Evolutionary conservation across 2,888 invertebrate genomes (phyloP).

Genomic region (Mechanitis messenoides): DNA sequence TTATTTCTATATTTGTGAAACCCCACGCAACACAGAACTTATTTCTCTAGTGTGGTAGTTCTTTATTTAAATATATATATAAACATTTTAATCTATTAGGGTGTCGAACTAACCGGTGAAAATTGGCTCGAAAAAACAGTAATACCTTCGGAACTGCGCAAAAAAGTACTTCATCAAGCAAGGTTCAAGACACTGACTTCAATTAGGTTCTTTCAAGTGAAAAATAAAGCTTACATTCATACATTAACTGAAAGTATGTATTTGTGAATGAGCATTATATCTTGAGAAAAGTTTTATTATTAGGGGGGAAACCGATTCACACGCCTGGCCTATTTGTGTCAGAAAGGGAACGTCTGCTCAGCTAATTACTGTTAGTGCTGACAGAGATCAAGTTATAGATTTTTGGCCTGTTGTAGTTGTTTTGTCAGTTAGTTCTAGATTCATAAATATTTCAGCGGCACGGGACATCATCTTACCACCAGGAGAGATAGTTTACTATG

Average conservation of each 20-base stretch:
- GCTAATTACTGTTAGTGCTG: slow-evolving; percentile 28
- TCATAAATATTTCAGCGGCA: slow-evolving; percentile 42
- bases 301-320: slow-evolving; percentile 30
- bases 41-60: too few relatives aligned
- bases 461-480: slow-evolving; percentile 69
- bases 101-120: slow-evolving; percentile 64
- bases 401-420: slow-evolving; percentile 12
- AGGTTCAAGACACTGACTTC: slow-evolving; percentile 66
- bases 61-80: not conserved
- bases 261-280: slow-evolving; percentile 24
- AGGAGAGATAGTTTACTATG: slow-evolving; percentile 71
- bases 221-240: slow-evolving; percentile 70
- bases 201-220: slow-evolving; percentile 67
- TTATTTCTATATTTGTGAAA: too few relatives aligned
- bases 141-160: slow-evolving; percentile 60
- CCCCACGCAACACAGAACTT: too few relatives aligned
- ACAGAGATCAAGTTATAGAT: slow-evolving; percentile 23
- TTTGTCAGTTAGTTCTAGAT: not conserved
- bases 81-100: slow-evolving; percentile 39
- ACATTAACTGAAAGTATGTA: slow-evolving; percentile 64
- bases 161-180: slow-evolving; percentile 69
- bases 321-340: slow-evolving; percentile 32
- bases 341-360: slow-evolving; percentile 28
- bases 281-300: slow-evolving; percentile 24
- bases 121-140: slow-evolving; percentile 66